A percentile compares a stretch with the other conserved stretches of the same genome.
phyloP scores from a whole-genome alignment of 2,797 vertebrate genomes.

The Phoeniculus purpureus region DNA sequence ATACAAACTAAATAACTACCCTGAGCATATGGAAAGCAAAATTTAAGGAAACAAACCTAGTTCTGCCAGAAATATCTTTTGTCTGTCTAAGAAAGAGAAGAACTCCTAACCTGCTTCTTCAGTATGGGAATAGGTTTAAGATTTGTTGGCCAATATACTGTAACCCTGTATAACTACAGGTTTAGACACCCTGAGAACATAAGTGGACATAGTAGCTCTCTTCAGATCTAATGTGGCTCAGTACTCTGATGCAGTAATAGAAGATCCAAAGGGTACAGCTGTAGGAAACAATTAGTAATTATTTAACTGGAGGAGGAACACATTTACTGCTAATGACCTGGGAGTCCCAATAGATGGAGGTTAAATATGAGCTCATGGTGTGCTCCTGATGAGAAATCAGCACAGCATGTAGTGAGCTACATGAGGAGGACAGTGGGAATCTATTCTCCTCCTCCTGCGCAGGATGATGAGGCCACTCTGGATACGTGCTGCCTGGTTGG shows the following conservation, averaged over 20 bases:
- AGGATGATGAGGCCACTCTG: background rate
- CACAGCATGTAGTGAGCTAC: fast-evolving
- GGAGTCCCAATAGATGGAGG: background rate
- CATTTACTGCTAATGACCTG: background rate
- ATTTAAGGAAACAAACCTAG: constrained; percentile 78
- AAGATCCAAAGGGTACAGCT: background rate
- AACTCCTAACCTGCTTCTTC: constrained; percentile 24
- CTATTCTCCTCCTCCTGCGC: background rate
- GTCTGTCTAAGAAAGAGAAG: constrained; percentile 59
- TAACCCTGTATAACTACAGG: background rate
- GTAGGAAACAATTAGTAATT: background rate
- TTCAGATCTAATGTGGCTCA: background rate
- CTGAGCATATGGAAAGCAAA: constrained; percentile 79
- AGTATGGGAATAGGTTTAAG: background rate
- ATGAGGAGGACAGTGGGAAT: background rate
- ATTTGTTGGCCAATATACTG: background rate
- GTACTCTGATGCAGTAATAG: background rate
- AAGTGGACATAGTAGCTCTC: background rate
- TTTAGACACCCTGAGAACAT: background rate
- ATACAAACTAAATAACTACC: constrained; percentile 80
- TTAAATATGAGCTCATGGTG: background rate
- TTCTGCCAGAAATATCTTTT: constrained; percentile 77
- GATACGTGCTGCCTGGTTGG: background rate
- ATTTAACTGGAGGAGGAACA: background rate
- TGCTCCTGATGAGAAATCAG: background rate